These are phyloP conservation scores for Chroicocephalus ridibundus DNA, from an alignment of 2,113 vertebrate species.

Conservation along the genomic window DNA sequence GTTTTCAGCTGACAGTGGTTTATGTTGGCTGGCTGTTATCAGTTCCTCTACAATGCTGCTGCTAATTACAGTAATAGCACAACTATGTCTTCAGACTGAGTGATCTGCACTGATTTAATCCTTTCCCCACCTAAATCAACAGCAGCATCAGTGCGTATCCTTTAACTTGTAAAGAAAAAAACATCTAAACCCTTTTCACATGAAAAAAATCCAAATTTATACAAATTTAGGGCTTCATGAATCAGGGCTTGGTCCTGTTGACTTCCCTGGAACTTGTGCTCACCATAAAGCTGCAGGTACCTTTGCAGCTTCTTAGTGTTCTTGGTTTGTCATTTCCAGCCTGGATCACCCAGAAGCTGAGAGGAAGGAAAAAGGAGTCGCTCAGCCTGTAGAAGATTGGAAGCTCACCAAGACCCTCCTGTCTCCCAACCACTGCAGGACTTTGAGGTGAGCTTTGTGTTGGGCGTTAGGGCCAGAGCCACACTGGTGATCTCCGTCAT, in stretches of 20 bases:
- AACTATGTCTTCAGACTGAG: neutral
- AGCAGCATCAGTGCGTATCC: neutral
- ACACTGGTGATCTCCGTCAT: rapidly evolving
- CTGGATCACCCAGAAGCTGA: neutral
- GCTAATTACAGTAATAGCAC: constrained; percentile 13
- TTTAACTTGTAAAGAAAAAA: neutral
- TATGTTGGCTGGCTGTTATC: neutral
- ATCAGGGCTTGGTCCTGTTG: neutral
- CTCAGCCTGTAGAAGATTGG: neutral
- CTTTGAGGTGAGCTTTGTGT: neutral
- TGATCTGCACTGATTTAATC: neutral
- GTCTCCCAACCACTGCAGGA: neutral
- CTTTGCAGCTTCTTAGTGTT: neutral
- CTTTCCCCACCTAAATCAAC: neutral
- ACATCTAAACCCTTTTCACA: neutral
- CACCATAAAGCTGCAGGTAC: neutral
- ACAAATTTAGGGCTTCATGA: rapidly evolving
- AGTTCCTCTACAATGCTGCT: neutral
- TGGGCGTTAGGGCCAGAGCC: neutral
- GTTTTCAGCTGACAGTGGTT: neutral
- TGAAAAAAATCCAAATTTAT: neutral
- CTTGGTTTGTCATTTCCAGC: neutral
- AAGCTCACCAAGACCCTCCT: neutral
- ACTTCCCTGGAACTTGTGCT: neutral
- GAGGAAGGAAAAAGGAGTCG: neutral